These are phyloP conservation scores for Argyresthia goedartella DNA, from an alignment of 2,888 invertebrate genomes.

Conservation along the genomic window DNA sequence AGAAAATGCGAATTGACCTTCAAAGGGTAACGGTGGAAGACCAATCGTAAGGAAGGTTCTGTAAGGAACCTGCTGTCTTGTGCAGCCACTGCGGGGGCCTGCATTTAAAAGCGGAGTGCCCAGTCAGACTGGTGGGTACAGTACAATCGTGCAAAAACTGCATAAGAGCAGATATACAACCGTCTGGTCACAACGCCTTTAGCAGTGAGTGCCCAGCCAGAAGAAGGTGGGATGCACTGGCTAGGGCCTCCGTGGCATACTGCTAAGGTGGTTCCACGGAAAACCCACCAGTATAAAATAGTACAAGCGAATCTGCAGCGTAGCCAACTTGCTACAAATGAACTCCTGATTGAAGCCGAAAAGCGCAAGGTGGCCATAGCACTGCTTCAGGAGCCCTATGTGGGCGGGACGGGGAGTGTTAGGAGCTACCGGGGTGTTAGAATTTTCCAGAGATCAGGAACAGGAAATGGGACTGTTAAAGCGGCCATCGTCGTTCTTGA, in stretches of 20 bases:
- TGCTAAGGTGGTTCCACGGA: constrained; percentile 9
- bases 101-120: constrained; percentile 4
- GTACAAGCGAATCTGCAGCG: constrained; percentile 10
- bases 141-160: constrained; percentile 10
- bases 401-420: constrained; percentile 14
- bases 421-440: constrained; percentile 12
- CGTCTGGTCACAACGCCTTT: constrained; percentile 14
- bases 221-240: constrained; percentile 11
- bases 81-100: constrained; percentile 12
- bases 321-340: constrained; percentile 14
- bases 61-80: constrained; percentile 3
- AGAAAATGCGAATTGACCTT: constrained; percentile 4
- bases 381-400: constrained; percentile 22
- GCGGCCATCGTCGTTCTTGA: constrained; percentile 17
- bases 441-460: constrained; percentile 16
- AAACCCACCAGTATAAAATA: neutral
- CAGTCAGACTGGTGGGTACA: neutral
- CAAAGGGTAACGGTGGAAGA: constrained; percentile 8
- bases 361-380: constrained; percentile 7
- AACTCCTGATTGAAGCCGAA: constrained; percentile 13
- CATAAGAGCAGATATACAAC: no score
- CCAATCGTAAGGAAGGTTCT: constrained; percentile 9
- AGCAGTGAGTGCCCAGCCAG: constrained; percentile 3
- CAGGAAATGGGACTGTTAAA: constrained; percentile 16
- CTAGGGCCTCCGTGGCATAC: constrained; percentile 8